Evolutionary conservation across 2,113 vertebrate species (phyloP).

Genomic region (Pseudopodoces humilis): DNA sequence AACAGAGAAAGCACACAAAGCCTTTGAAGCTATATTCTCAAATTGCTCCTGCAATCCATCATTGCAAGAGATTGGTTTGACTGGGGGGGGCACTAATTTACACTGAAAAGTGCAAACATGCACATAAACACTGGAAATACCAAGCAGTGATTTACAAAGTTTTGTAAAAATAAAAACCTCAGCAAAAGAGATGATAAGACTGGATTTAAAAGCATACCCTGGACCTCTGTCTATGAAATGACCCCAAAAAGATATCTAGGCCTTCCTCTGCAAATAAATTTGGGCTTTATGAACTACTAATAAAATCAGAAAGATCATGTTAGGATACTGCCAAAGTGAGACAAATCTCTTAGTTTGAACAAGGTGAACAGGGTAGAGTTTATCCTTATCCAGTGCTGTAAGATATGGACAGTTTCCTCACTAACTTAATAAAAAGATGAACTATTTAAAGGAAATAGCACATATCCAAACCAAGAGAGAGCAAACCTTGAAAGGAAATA

Average conservation of each 20-base stretch:
- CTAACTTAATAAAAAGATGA: not conserved
- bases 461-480: not conserved
- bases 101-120: not conserved
- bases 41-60: not conserved
- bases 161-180: not conserved
- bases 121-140: not conserved
- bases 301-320: not conserved
- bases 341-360: not conserved
- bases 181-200: not conserved
- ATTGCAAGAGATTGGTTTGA: not conserved
- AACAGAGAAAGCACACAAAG: not conserved
- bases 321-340: not conserved
- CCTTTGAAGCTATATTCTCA: not conserved
- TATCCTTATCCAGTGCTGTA: not conserved
- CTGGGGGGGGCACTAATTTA: not conserved
- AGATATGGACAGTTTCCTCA: not conserved
- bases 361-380: not conserved
- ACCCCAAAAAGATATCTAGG: not conserved
- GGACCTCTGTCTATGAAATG: not conserved
- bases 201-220: slow-evolving; percentile 1
- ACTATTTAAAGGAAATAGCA: not conserved
- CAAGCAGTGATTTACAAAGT: not conserved
- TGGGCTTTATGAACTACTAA: not conserved
- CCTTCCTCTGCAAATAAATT: slow-evolving; percentile 1
- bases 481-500: not conserved